These are phyloP conservation scores for Drosophila kambysellisi DNA, from an alignment of 2,888 invertebrate species.

Conservation along the genomic window DNA sequence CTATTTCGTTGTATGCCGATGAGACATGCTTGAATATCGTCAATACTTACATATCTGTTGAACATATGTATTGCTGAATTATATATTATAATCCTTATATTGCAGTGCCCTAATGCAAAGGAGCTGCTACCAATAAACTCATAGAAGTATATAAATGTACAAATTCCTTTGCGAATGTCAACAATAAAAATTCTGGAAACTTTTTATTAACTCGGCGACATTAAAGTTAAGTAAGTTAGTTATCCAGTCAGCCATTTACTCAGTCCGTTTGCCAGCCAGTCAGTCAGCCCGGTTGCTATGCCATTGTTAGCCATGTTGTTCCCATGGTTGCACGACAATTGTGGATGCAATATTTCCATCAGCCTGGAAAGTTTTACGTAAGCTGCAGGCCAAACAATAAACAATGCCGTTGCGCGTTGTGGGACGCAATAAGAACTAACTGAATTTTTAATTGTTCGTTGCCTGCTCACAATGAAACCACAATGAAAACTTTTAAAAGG, in stretches of 20 bases:
- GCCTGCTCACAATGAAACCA: conserved; percentile 50
- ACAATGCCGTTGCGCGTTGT: conserved; percentile 48
- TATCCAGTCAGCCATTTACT: not conserved
- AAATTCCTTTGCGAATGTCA: conserved; percentile 27
- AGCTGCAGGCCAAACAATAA: conserved; percentile 62
- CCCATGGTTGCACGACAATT: conserved; percentile 19
- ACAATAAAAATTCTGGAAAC: conserved; percentile 48
- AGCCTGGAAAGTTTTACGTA: conserved; percentile 52
- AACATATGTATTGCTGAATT: not conserved
- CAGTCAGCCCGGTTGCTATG: conserved; percentile 19
- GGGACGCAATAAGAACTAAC: conserved; percentile 62
- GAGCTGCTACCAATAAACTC: not conserved
- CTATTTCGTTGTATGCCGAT: not conserved
- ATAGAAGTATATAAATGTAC: conserved; percentile 6
- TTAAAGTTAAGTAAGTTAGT: conserved; percentile 17
- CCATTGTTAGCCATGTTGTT: conserved; percentile 44
- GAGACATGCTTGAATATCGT: not conserved
- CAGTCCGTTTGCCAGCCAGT: conserved; percentile 10
- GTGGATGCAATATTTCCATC: conserved; percentile 59
- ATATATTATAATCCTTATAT: not conserved
- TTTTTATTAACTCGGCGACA: conserved; percentile 47
- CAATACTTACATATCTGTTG: not conserved
- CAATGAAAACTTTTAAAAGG: conserved; percentile 34
- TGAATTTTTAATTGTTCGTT: conserved; percentile 74
- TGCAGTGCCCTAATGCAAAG: not conserved